Percentiles rank a stretch among this genome's conserved stretches.
Conservation (phyloP, 2,888 invertebrate genomes). For the Drosophila demipolita region DNA sequence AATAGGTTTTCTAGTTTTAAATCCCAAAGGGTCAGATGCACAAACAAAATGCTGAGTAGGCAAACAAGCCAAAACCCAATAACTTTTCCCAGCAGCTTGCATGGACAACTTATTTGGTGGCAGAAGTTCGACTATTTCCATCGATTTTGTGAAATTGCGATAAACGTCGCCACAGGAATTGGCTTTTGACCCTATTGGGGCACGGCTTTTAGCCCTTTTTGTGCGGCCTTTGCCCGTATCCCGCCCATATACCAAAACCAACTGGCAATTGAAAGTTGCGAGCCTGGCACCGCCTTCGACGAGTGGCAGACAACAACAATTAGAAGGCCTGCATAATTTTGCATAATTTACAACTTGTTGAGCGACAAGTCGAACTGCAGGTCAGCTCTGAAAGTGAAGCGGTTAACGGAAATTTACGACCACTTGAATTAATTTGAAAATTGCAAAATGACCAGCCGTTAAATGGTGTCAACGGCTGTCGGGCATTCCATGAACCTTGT, state of each 20-base stretch:
- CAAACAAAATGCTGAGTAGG: slow-evolving; percentile 32
- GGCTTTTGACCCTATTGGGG: slow-evolving; percentile 23
- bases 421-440: slow-evolving; percentile 51
- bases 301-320: slow-evolving; percentile 51
- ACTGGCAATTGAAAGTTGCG: slow-evolving; percentile 41
- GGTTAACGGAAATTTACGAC: slow-evolving; percentile 37
- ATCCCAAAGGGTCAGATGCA: neutral
- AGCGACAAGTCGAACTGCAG: slow-evolving; percentile 26
- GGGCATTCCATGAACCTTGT: slow-evolving; percentile 8
- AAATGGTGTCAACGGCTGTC: slow-evolving; percentile 8
- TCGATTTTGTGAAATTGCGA: slow-evolving; percentile 48
- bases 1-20: neutral
- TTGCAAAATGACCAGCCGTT: slow-evolving; percentile 34
- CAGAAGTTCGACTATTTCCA: slow-evolving; percentile 38
- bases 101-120: slow-evolving; percentile 4
- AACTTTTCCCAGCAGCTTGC: slow-evolving; percentile 8
- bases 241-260: slow-evolving; percentile 47
- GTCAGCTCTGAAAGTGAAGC: slow-evolving; percentile 15
- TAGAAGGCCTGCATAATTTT: slow-evolving; percentile 50
- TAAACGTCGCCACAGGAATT: slow-evolving; percentile 41
- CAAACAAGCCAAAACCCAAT: slow-evolving; percentile 32
- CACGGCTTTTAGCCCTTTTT: slow-evolving; percentile 2
- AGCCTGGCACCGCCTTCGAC: slow-evolving; percentile 14
- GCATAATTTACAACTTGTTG: slow-evolving; percentile 63
- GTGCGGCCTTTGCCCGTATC: slow-evolving; percentile 43